Percentiles rank a stretch among this genome's conserved stretches.
phyloP scores from a whole-genome alignment of 1,140 invertebrate species.

The Rhysida immarginata region DNA sequence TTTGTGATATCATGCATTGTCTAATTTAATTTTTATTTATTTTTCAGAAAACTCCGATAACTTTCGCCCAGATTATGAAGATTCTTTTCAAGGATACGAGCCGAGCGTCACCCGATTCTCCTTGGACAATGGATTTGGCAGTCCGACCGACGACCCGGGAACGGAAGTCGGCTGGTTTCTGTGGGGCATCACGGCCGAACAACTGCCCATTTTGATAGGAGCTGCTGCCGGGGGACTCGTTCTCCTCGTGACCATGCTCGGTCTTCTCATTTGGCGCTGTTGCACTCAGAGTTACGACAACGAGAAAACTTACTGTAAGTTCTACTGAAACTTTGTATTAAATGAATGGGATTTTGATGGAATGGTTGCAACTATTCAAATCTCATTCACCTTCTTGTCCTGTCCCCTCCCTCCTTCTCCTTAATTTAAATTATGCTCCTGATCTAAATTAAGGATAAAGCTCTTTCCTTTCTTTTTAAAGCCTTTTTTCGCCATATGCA shows the following conservation, averaged over 20 bases:
- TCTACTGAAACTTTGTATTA: too few species aligned
- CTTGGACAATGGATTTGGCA: slow-evolving; percentile 6
- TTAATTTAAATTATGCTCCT: too few species aligned
- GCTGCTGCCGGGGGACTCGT: slow-evolving; percentile 35
- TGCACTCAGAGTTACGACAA: slow-evolving; percentile 31
- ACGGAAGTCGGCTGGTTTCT: slow-evolving; percentile 8
- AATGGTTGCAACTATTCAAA: too few species aligned
- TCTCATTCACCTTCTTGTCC: too few species aligned
- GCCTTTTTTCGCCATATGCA: too few species aligned
- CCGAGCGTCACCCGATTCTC: slow-evolving; percentile 8
- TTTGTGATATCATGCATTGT: too few species aligned
- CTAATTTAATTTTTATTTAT: too few species aligned
- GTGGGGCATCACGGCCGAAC: slow-evolving; percentile 32
- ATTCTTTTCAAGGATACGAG: slow-evolving; percentile 1
- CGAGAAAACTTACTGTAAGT: slow-evolving; percentile 37
- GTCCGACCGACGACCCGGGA: neutral
- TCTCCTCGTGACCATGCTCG: slow-evolving; percentile 31
- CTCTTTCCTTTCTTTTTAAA: too few species aligned
- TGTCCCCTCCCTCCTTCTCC: too few species aligned
- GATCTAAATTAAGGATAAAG: too few species aligned
- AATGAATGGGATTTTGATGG: too few species aligned
- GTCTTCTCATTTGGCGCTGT: slow-evolving; percentile 35
- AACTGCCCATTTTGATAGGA: slow-evolving; percentile 35
- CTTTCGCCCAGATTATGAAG: neutral
- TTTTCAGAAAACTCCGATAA: neutral